Evolutionary conservation across 2,797 vertebrate species (phyloP).

Genomic region (Channa striata): DNA sequence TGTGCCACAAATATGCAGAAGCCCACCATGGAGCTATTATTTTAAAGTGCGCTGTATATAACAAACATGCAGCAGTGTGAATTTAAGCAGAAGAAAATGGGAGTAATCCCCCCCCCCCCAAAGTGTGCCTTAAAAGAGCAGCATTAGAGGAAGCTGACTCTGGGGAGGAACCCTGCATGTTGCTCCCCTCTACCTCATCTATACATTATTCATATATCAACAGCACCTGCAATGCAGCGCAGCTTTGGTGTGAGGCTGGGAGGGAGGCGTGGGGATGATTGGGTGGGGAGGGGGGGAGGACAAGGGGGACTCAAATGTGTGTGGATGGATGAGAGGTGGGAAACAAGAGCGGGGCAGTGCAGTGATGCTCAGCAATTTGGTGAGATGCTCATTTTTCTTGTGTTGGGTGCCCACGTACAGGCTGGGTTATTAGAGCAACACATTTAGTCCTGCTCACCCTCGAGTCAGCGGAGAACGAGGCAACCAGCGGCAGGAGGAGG

Average conservation of each 20-base stretch:
- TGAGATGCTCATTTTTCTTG: constrained; percentile 78
- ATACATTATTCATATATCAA: constrained; percentile 81
- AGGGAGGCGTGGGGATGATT: constrained; percentile 13
- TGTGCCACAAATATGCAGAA: not conserved
- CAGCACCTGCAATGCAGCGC: constrained; percentile 77
- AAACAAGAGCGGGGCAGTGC: constrained; percentile 52
- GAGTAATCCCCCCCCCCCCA: not conserved
- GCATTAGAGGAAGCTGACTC: constrained; percentile 30
- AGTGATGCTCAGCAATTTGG: constrained; percentile 73
- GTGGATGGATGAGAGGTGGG: constrained; percentile 64
- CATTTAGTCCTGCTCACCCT: constrained; percentile 41
- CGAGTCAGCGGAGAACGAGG: constrained; percentile 32
- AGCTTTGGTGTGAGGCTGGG: constrained; percentile 49
- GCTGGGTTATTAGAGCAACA: constrained; percentile 71
- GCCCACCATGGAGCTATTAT: constrained; percentile 4
- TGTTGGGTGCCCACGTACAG: constrained; percentile 48
- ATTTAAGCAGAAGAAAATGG: constrained; percentile 5
- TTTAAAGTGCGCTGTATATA: constrained; percentile 5
- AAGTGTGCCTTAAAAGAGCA: constrained; percentile 20
- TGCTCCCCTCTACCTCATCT: constrained; percentile 22
- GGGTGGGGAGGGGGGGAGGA: constrained; percentile 6
- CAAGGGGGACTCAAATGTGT: constrained; percentile 10
- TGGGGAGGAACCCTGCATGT: constrained; percentile 36
- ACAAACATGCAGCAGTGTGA: constrained; percentile 2
- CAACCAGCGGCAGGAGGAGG: constrained; percentile 29